Evolutionary conservation across 2,113 vertebrate genomes (phyloP).

Genomic region (Irena cyanogastra): DNA sequence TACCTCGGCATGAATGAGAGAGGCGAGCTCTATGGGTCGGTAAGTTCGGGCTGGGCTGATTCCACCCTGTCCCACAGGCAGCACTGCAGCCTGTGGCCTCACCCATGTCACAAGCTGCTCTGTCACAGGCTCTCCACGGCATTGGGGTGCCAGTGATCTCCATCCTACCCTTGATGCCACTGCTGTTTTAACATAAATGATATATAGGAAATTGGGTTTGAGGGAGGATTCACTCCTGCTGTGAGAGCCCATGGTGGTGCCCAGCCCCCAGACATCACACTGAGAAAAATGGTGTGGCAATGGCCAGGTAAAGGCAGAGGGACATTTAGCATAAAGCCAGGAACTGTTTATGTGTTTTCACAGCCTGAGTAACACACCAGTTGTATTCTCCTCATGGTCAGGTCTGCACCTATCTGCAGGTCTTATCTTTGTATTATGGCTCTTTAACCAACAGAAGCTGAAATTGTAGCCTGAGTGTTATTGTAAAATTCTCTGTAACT

Average conservation of each 20-base stretch:
- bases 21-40: conserved; percentile 98
- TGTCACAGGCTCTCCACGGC: rapidly evolving
- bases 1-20: conserved; percentile 98
- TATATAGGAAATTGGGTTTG: rapidly evolving
- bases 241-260: background rate
- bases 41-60: conserved; percentile 41
- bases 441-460: background rate
- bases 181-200: background rate
- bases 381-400: background rate
- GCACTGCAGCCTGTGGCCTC: background rate
- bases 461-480: background rate
- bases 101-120: background rate
- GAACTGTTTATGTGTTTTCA: background rate
- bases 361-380: background rate
- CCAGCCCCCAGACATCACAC: background rate
- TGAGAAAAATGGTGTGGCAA: background rate
- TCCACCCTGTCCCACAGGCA: background rate
- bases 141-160: background rate
- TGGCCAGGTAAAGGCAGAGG: background rate
- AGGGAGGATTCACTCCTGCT: background rate
- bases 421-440: background rate
- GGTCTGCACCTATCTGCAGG: background rate
- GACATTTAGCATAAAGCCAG: background rate
- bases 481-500: background rate
- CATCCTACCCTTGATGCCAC: background rate